Base-by-base conservation (phyloP, 2,888 invertebrate genomes). In the Argyresthia goedartella region DNA sequence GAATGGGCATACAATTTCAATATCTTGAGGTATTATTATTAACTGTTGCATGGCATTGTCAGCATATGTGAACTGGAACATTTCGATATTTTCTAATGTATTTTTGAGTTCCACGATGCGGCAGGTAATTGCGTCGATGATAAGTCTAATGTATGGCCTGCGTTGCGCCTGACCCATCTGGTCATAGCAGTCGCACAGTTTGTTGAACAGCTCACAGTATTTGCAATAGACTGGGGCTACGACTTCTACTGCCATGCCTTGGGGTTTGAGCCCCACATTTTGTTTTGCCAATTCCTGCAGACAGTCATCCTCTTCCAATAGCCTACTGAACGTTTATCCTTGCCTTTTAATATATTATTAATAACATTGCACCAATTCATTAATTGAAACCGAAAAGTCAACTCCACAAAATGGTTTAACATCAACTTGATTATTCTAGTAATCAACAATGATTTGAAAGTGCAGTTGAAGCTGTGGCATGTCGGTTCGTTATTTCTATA, bases 1-100 rank as follows among this genome's bases (percentile, higher is more conserved):
- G 54, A 84, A 85, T 0, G 92, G 91, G 55, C 90, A 88, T n/a
- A 89, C 61, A 52, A 92, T 81, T 67, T 90, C 88, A n/a, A 92
- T 70, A 55, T 91, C 89, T 42, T 89, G 80, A 0, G 94, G 94
- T 15, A 91, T 87, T 58, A 93, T 84, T 56, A 93, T 90, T 67
- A 93, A 71, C 73, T 92, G 91, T 51, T 91, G 87, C 50, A 93
- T 68, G 34, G 90, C 88, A 61, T 92, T 91, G 64, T 95, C 94
- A 49, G 92, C 88, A 74, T 92, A 94, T 50, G 92, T 93, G 62
- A 82, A 90, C 65, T 91, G 90, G 8, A 88, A 88, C 7, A 80
- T 74, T 66, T 90, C 88, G 9, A 90, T 75, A 55, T 88, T 81
- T 60, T 88, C 87, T 14, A 92, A 65, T 46, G 87, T 85, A 36